Evolutionary conservation across 2,797 vertebrate species (phyloP).

Genomic region (Cephalopachus bancanus): DNA sequence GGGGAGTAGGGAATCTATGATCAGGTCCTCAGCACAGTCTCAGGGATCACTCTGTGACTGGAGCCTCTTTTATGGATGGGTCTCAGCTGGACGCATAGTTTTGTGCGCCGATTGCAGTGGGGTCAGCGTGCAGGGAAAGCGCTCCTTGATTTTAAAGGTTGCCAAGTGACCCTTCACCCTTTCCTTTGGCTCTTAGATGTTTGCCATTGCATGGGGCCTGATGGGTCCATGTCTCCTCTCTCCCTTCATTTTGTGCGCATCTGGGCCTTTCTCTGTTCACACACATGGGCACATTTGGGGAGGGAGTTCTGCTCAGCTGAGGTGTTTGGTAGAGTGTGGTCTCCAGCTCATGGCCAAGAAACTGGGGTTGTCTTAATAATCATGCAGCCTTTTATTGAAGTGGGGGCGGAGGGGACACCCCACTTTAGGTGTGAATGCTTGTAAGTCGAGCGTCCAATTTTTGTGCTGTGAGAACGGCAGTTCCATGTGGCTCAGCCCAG

Average conservation of each 20-base stretch:
- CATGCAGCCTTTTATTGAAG: neutral
- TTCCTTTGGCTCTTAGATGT: neutral
- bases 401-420: no score
- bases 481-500: neutral
- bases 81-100: neutral
- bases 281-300: neutral
- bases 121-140: rapidly evolving
- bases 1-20: neutral
- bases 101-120: no score
- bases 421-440: neutral
- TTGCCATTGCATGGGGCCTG: neutral
- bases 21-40: rapidly evolving
- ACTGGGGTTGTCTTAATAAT: neutral
- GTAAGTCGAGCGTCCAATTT: neutral
- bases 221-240: neutral
- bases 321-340: neutral
- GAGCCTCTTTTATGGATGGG: neutral
- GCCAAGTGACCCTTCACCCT: neutral
- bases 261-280: neutral
- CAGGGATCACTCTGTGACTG: neutral
- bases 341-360: neutral
- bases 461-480: neutral
- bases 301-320: neutral
- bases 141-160: neutral
- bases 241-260: neutral